Evolutionary conservation across 92 coral and sea anemone genomes (phyloP), one percentile per base, ranked within the genome.

Genomic region (Phymanthus crucifer): DNA sequence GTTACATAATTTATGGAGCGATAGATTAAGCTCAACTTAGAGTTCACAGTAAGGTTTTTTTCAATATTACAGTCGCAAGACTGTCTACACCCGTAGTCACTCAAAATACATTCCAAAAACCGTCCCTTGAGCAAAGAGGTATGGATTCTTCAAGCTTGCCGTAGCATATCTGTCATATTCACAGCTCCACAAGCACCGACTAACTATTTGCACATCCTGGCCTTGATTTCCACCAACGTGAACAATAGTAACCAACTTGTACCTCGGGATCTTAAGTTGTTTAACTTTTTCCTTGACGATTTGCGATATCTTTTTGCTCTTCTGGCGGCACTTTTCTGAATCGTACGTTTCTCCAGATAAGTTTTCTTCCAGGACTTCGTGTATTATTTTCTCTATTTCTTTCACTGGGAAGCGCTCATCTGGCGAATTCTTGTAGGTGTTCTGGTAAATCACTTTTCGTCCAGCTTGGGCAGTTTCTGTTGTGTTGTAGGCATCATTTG

Each of bases 161-260:
- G 92, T 83, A 7, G 88, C 84, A 77, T 82, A 92, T 10, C 66
- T 89, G 74, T 92, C 97, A 32, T 78, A 87, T 6, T 47, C 89
- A 17, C 83, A 85, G 76, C 84, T 92, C 97, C 97, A 92, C 32
- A 87, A 43, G 76, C 97, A 90, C 38, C 77, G 89, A 33, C 97
- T 89, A 35, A 92, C 83, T 17, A 90, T 77, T 47, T 88, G 85
- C 40, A 91, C 71, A 47, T 91, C 87, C 69, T 88, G 97, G 17
- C 87, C 88, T 33, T 82, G 81, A 56, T 74, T 80, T 38, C 87
- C 92, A 0, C 97, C 97, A 58, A 92, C 70, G 47, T 84, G 88
- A 32, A 90, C 97, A 56, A 90, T 52, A 17, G 84, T 84, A 0
- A 82, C 88, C 0, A 89, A 67, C 78, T 90, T 92, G 77, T 87